Evolutionary conservation across 2,113 vertebrate species (phyloP).

Genomic region (Mesoclemmys tuberculata): DNA sequence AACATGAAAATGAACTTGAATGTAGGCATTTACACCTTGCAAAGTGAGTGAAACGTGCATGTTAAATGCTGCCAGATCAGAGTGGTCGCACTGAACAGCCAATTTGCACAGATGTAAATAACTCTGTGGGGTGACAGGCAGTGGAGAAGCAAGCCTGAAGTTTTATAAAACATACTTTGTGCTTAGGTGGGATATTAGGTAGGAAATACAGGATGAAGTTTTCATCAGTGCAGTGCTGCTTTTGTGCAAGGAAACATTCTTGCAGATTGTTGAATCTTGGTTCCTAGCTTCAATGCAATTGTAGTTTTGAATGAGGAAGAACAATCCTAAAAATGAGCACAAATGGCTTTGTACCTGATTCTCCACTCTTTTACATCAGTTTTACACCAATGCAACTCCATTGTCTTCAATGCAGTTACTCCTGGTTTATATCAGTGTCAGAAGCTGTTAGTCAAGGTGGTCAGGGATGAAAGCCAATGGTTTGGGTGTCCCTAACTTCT

Average conservation of each 20-base stretch:
- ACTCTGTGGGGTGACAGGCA: accelerated
- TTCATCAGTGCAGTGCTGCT: neutral
- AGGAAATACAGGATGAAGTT: neutral
- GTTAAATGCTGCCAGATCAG: neutral
- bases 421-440: neutral
- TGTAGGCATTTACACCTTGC: neutral
- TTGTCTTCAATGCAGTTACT: neutral
- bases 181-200: accelerated
- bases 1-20: neutral
- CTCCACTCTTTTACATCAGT: neutral
- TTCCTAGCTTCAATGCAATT: neutral
- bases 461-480: neutral
- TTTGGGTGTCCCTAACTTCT: neutral
- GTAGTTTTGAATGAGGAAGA: neutral
- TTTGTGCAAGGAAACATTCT: accelerated
- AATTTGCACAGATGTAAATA: neutral
- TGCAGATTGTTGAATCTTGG: neutral
- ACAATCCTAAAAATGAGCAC: neutral
- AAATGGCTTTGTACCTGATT: accelerated
- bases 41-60: neutral
- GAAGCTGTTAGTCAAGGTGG: neutral
- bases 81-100: neutral
- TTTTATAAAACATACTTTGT: neutral
- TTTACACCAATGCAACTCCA: neutral
- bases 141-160: neutral